phyloP scores from a whole-genome alignment of 2,888 invertebrate species.

The Rugalucina vietnamica region DNA sequence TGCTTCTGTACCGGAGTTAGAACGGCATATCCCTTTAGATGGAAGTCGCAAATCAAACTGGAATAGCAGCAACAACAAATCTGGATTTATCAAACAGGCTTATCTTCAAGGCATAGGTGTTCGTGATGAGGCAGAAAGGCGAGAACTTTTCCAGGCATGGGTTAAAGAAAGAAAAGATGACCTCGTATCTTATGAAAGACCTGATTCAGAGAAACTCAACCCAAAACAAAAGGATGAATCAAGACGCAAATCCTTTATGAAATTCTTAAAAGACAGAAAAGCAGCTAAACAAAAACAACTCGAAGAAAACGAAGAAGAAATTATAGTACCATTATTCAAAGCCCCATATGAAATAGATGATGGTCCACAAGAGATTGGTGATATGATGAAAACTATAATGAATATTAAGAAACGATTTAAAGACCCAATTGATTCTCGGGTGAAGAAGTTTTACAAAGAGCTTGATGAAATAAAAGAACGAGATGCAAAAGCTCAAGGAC shows the following conservation, averaged over 20 bases:
- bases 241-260: constrained; percentile 46
- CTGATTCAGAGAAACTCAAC: background rate
- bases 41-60: background rate
- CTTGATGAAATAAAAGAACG: constrained; percentile 52
- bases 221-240: background rate
- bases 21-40: background rate
- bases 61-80: background rate
- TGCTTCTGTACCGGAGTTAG: background rate
- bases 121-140: constrained; percentile 49
- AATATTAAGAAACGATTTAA: constrained; percentile 49
- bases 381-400: constrained; percentile 56
- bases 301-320: constrained; percentile 11
- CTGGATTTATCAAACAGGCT: background rate
- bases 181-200: constrained; percentile 18
- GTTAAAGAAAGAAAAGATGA: constrained; percentile 53
- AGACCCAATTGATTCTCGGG: constrained; percentile 54
- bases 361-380: constrained; percentile 37
- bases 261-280: constrained; percentile 17
- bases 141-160: constrained; percentile 62
- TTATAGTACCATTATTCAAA: background rate
- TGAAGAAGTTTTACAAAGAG: constrained; percentile 53
- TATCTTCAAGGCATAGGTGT: constrained; percentile 20
- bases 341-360: background rate
- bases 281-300: background rate
- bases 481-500: constrained; percentile 36